Evolutionary conservation across 2,888 invertebrate genomes (phyloP).

Genomic region (Ametastegia equiseti): DNA sequence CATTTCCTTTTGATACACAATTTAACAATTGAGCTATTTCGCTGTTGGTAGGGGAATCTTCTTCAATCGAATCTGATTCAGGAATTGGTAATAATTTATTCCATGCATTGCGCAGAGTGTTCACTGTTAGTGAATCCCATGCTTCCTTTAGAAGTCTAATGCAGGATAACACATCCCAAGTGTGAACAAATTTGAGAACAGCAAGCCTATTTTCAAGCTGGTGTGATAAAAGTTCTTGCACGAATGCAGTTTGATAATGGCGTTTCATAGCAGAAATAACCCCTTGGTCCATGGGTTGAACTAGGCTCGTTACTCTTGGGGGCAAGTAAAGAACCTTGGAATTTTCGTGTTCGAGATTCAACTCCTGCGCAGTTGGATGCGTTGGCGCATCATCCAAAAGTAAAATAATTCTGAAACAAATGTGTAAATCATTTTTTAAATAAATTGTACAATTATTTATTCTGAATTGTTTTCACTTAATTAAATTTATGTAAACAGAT

Average conservation of each 20-base stretch:
- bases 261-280: conserved; percentile 46
- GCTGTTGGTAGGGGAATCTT: not conserved
- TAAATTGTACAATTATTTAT: not conserved
- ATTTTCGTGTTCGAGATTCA: conserved; percentile 30
- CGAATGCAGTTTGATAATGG: not conserved
- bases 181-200: not conserved
- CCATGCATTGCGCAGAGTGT: not conserved
- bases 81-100: not conserved
- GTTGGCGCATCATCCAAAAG: conserved; percentile 50
- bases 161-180: not conserved
- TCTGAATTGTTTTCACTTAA: not conserved
- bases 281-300: conserved; percentile 51
- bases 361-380: conserved; percentile 45
- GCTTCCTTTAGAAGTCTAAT: not conserved
- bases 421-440: not conserved
- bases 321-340: conserved; percentile 46
- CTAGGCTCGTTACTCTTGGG: conserved; percentile 43
- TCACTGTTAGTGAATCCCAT: not conserved
- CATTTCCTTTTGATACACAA: not conserved
- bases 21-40: not conserved
- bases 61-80: not conserved
- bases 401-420: conserved; percentile 41
- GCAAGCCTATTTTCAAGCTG: not conserved
- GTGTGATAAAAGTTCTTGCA: not conserved
- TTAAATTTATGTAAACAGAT: not conserved